These are phyloP conservation scores for Dasyornis broadbenti DNA, from an alignment of 2,113 vertebrate genomes.

Conservation along the genomic window DNA sequence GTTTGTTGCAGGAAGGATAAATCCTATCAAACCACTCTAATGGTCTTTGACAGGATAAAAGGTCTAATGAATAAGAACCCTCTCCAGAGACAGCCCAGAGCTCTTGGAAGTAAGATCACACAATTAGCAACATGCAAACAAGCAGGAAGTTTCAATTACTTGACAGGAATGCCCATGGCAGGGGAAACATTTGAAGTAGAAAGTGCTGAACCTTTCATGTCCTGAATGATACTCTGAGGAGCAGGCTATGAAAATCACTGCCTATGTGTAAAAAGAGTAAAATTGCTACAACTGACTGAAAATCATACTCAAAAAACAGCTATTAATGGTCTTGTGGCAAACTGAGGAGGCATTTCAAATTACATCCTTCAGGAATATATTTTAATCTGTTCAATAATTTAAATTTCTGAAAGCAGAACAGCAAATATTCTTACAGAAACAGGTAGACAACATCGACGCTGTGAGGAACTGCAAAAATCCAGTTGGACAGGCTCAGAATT, in stretches of 20 bases:
- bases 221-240: not conserved
- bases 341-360: not conserved
- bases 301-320: not conserved
- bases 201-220: not conserved
- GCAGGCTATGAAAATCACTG: not conserved
- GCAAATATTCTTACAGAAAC: not conserved
- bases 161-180: not conserved
- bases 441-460: not conserved
- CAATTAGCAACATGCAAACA: conserved; percentile 32
- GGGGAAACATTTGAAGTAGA: not conserved
- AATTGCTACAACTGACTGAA: not conserved
- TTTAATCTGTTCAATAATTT: not conserved
- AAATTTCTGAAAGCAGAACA: not conserved
- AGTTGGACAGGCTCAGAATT: not conserved
- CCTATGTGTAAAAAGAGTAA: not conserved
- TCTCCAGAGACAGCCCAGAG: not conserved
- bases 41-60: conserved; percentile 9
- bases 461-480: not conserved
- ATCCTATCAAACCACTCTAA: not conserved
- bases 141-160: conserved; percentile 44
- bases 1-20: not conserved
- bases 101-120: conserved; percentile 3
- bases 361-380: not conserved
- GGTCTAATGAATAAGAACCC: not conserved
- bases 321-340: not conserved